phyloP scores from a whole-genome alignment of 2,113 vertebrate genomes.

The Chlamydotis undulata region DNA sequence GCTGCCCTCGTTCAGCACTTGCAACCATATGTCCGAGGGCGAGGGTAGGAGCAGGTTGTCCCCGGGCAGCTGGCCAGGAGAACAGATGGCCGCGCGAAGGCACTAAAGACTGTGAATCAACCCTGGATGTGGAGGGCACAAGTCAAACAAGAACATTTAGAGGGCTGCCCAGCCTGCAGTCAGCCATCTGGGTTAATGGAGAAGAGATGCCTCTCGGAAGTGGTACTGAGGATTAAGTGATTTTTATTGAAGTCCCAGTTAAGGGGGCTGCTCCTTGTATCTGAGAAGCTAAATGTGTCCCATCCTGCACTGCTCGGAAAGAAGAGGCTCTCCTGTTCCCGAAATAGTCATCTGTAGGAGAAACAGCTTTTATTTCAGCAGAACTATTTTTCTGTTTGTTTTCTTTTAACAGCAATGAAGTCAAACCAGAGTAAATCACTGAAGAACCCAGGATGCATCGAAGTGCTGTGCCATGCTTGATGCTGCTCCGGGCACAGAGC shows the following conservation, averaged over 20 bases:
- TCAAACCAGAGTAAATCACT: not conserved
- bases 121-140: conserved; percentile 29
- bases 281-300: not conserved
- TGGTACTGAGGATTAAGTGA: not conserved
- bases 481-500: not conserved
- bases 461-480: not conserved
- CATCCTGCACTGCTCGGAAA: not conserved
- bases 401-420: not conserved
- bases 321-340: not conserved
- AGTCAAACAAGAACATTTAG: conserved; percentile 58
- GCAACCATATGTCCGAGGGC: not conserved
- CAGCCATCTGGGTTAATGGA: not conserved
- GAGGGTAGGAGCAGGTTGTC: conserved; percentile 2
- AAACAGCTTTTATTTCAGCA: not conserved
- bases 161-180: not conserved
- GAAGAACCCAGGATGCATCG: not conserved
- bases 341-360: not conserved
- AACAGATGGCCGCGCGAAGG: not conserved
- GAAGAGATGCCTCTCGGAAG: not conserved
- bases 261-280: not conserved
- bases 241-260: not conserved
- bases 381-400: not conserved
- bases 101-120: conserved; percentile 36
- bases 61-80: not conserved
- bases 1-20: not conserved